Evolutionary conservation across 2,113 vertebrate species (phyloP).

Genomic region (Zapornia atra): DNA sequence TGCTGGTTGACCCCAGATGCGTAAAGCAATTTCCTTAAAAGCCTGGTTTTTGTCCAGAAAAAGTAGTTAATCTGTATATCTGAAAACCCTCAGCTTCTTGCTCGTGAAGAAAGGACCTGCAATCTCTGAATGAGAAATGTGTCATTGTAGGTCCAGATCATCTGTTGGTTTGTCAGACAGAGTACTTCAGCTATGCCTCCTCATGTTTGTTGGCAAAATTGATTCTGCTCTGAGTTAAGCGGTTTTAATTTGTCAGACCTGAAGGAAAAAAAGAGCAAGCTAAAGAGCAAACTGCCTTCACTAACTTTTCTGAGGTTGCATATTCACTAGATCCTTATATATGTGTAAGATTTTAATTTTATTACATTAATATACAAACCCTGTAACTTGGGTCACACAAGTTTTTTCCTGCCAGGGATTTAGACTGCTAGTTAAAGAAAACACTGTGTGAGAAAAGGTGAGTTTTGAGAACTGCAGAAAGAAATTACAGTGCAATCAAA

Average conservation of each 20-base stretch:
- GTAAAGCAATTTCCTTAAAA: neutral
- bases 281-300: neutral
- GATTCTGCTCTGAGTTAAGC: neutral
- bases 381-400: neutral
- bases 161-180: neutral
- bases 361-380: neutral
- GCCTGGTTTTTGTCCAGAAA: neutral
- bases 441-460: rapidly evolving
- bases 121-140: neutral
- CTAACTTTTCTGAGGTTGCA: neutral
- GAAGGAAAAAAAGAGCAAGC: neutral
- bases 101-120: too few relatives aligned
- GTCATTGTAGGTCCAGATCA: neutral
- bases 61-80: neutral
- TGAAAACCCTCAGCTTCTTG: neutral
- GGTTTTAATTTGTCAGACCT: neutral
- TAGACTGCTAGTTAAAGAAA: neutral
- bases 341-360: neutral
- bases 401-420: neutral
- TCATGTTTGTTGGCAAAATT: neutral
- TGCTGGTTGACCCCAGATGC: neutral
- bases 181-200: neutral
- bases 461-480: neutral
- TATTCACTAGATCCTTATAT: neutral
- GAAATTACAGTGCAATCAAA: neutral